phyloP scores from a whole-genome alignment of 2,888 invertebrate species.

The Bembecia ichneumoniformis region DNA sequence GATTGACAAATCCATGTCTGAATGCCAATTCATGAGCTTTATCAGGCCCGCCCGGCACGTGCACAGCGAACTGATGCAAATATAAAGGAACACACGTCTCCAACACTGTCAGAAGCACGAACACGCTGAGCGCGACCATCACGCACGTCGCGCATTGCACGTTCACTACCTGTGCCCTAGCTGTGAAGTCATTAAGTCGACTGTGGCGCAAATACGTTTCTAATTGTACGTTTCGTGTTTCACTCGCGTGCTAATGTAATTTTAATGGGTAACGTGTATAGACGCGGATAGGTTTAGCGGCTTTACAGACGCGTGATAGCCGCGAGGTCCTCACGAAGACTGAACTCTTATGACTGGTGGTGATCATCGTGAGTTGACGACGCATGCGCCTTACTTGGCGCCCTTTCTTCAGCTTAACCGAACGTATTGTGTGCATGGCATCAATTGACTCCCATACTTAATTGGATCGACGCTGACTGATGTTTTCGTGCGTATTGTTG shows the following conservation, averaged over 20 bases:
- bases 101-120: conserved; percentile 55
- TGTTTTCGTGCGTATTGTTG: not conserved
- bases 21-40: conserved; percentile 54
- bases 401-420: conserved; percentile 58
- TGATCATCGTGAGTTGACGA: conserved; percentile 21
- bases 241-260: conserved; percentile 30
- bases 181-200: conserved; percentile 6
- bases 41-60: conserved; percentile 45
- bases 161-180: conserved; percentile 27
- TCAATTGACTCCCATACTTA: conserved; percentile 64
- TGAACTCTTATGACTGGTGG: conserved; percentile 43
- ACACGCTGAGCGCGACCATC: conserved; percentile 51
- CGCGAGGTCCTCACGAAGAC: conserved; percentile 38
- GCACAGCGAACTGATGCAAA: conserved; percentile 58
- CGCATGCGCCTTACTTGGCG: conserved; percentile 61
- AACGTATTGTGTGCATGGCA: conserved; percentile 54
- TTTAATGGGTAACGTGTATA: conserved; percentile 17
- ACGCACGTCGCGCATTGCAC: conserved; percentile 60
- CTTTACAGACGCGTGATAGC: conserved; percentile 23
- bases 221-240: conserved; percentile 4
- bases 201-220: conserved; percentile 4
- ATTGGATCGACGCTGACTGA: conserved; percentile 33
- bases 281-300: conserved; percentile 2
- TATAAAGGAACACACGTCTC: conserved; percentile 59
- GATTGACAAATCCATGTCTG: conserved; percentile 60